These are phyloP conservation scores for Zeugodacus cucurbitae DNA, from an alignment of 1,140 invertebrate genomes.

Conservation along the genomic window DNA sequence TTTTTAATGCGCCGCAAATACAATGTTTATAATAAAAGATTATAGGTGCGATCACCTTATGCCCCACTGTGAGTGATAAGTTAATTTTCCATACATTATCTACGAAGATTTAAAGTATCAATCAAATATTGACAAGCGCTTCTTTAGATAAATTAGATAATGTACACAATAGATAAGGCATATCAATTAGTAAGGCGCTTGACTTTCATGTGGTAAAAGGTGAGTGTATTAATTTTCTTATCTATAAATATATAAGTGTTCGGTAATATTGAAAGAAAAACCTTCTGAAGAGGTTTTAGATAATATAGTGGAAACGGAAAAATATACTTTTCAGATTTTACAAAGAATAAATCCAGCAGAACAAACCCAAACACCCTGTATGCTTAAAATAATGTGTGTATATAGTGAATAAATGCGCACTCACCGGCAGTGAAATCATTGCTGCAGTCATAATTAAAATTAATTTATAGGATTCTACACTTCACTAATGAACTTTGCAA, in stretches of 20 bases:
- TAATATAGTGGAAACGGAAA: too few species aligned
- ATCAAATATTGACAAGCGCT: not conserved
- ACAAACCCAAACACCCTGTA: too few species aligned
- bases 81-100: not conserved
- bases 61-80: not conserved
- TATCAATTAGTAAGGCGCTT: not conserved
- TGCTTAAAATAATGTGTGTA: too few species aligned
- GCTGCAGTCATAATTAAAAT: not conserved
- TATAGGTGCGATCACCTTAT: not conserved
- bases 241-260: too few species aligned
- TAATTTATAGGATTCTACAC: not conserved
- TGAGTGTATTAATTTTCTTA: not conserved
- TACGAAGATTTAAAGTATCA: not conserved
- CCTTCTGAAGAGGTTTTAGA: too few species aligned
- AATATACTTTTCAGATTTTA: too few species aligned
- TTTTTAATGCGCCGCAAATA: too few species aligned
- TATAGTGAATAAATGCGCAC: not conserved
- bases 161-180: not conserved
- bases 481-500: not conserved
- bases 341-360: too few species aligned
- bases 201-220: not conserved
- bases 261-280: too few species aligned
- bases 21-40: too few species aligned
- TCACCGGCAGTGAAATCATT: slow-evolving; percentile 18
- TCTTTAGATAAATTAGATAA: not conserved